phyloP scores from a whole-genome alignment of 2,888 invertebrate genomes.

The Drosophila infuscata region DNA sequence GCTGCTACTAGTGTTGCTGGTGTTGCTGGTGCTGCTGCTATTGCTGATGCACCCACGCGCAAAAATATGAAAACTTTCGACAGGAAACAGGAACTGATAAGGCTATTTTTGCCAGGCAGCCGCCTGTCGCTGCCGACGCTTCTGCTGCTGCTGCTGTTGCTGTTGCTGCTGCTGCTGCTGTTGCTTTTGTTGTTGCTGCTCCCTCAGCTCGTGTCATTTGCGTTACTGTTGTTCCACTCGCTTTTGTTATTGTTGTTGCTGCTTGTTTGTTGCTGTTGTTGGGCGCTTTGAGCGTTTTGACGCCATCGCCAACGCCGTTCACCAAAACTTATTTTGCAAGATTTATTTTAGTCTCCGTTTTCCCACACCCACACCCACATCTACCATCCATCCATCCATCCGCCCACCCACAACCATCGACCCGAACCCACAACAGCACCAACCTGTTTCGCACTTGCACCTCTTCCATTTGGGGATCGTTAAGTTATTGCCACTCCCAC shows the following conservation, averaged over 20 bases:
- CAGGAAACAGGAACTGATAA: conserved; percentile 85
- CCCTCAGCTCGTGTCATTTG: conserved; percentile 60
- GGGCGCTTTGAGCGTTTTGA: conserved; percentile 58
- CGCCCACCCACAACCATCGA: background rate
- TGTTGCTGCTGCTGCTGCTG: background rate
- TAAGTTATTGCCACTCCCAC: conserved; percentile 65
- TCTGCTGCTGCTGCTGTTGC: conserved; percentile 18
- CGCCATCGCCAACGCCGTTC: conserved; percentile 47
- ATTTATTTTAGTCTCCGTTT: conserved; percentile 59
- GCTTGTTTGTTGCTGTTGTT: conserved; percentile 26
- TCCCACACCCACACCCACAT: background rate
- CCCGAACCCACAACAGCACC: conserved; percentile 5
- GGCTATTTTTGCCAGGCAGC: conserved; percentile 82
- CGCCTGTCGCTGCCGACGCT: conserved; percentile 58
- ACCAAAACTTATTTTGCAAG: conserved; percentile 72
- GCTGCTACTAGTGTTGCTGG: conserved; percentile 5
- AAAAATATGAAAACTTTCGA: conserved; percentile 85
- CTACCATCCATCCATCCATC: too few species aligned
- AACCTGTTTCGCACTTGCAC: conserved; percentile 34
- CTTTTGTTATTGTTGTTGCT: conserved; percentile 17
- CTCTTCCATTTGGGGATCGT: conserved; percentile 54
- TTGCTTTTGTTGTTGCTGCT: conserved; percentile 26
- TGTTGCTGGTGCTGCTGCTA: conserved; percentile 24
- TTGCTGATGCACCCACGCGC: conserved; percentile 59
- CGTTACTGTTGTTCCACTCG: conserved; percentile 50